A percentile compares a stretch with the other conserved stretches of the same genome.
These are phyloP conservation scores for Drosophila lowei DNA, from an alignment of 1,140 invertebrate genomes.

Conservation along the genomic window DNA sequence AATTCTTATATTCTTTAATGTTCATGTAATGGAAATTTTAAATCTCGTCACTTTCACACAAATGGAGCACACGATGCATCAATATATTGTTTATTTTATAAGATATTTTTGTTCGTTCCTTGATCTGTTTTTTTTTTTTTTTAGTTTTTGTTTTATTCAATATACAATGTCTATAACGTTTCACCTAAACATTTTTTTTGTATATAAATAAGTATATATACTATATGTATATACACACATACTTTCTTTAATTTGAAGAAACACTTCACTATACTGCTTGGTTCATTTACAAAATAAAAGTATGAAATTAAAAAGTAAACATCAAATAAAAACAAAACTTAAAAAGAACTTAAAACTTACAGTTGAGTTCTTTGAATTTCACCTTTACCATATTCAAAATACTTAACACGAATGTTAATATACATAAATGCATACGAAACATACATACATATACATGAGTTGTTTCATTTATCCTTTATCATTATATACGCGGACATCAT, in stretches of 20 bases:
- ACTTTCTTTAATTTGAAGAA: conserved; percentile 25
- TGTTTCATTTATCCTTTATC: conserved; percentile 33
- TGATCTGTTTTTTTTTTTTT: conserved; percentile 25
- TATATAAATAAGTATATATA: conserved; percentile 33
- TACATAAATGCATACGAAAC: conserved; percentile 50
- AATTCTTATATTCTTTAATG: not conserved
- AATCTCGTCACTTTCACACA: conserved; percentile 22
- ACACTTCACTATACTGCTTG: conserved; percentile 50
- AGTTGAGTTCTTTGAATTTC: conserved; percentile 78
- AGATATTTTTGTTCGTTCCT: not conserved
- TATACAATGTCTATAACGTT: conserved; percentile 73
- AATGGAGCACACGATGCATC: conserved; percentile 34
- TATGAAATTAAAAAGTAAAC: conserved; percentile 42
- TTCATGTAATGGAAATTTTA: conserved; percentile 52
- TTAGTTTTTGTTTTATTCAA: conserved; percentile 50
- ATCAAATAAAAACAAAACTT: conserved; percentile 52
- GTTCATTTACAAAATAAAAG: conserved; percentile 62
- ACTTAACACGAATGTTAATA: conserved; percentile 61
- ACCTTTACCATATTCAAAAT: conserved; percentile 80
- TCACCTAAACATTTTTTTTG: conserved; percentile 63
- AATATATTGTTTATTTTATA: conserved; percentile 26
- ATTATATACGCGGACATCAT: conserved; percentile 18
- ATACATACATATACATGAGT: conserved; percentile 51
- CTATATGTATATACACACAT: conserved; percentile 40
- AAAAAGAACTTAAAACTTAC: conserved; percentile 72